A percentile compares a stretch with the other conserved stretches of the same genome.
Evolutionary conservation across 1,140 invertebrate genomes (phyloP).

Genomic region (Drosophila simulans): DNA sequence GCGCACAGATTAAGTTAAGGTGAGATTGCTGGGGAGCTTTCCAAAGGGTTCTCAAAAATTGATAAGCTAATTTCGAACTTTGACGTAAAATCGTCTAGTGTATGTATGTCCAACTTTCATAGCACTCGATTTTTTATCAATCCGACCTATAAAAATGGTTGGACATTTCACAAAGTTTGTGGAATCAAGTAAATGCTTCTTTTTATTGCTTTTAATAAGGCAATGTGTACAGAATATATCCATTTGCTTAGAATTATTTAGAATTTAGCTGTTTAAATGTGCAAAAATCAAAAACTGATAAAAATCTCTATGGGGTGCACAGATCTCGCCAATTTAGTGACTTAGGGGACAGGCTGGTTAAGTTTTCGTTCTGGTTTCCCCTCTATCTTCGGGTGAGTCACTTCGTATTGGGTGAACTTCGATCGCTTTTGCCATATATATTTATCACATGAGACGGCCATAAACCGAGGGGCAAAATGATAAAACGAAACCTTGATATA

Average conservation of each 20-base stretch:
- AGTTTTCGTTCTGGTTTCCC: conserved; percentile 10
- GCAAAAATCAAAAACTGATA: not conserved
- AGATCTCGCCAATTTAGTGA: conserved; percentile 20
- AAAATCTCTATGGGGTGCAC: conserved; percentile 7
- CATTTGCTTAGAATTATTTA: no score
- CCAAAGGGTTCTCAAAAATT: conserved; percentile 3
- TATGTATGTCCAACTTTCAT: not conserved
- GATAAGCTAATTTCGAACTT: conserved; percentile 12
- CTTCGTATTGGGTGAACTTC: conserved; percentile 37
- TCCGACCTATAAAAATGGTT: conserved; percentile 3
- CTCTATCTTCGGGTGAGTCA: conserved; percentile 35
- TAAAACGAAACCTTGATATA: conserved; percentile 38
- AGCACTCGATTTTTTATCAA: conserved; percentile 8
- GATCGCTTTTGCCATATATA: conserved; percentile 49
- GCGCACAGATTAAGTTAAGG: conserved; percentile 5
- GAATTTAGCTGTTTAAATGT: not conserved
- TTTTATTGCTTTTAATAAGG: not conserved
- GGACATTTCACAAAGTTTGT: conserved; percentile 1
- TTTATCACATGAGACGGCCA: conserved; percentile 52
- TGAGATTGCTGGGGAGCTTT: not conserved
- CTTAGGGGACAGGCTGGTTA: conserved; percentile 1
- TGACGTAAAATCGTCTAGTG: not conserved
- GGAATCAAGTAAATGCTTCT: not conserved
- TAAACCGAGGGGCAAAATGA: conserved; percentile 44
- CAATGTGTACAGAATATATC: no score